phyloP scores from a whole-genome alignment of 2,888 invertebrate species.

The Caenorhabditis becei region DNA sequence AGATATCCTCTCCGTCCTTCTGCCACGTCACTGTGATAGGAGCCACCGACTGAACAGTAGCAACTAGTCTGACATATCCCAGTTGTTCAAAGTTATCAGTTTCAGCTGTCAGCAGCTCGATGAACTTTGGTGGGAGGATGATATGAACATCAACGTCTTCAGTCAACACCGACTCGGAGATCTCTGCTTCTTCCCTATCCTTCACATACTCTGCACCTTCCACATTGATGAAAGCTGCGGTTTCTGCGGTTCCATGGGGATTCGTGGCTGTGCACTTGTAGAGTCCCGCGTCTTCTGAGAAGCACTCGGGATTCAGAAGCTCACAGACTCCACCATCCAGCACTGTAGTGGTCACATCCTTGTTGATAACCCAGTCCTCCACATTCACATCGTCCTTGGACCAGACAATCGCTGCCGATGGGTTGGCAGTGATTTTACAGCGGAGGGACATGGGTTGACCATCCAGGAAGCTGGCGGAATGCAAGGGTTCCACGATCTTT shows the following conservation, averaged over 20 bases:
- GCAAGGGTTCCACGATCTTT: conserved; percentile 72
- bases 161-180: conserved; percentile 64
- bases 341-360: conserved; percentile 67
- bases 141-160: conserved; percentile 59
- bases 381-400: conserved; percentile 74
- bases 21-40: conserved; percentile 70
- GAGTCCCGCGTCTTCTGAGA: conserved; percentile 69
- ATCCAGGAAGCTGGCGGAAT: conserved; percentile 70
- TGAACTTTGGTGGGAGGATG: conserved; percentile 72
- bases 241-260: conserved; percentile 73
- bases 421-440: conserved; percentile 71
- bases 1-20: conserved; percentile 64
- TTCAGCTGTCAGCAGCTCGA: conserved; percentile 68
- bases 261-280: conserved; percentile 74
- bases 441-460: conserved; percentile 72
- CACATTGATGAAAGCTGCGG: conserved; percentile 71
- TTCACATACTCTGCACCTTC: conserved; percentile 66
- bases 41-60: conserved; percentile 64
- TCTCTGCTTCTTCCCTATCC: conserved; percentile 69
- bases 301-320: conserved; percentile 69
- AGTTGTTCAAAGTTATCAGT: conserved; percentile 66
- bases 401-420: conserved; percentile 74
- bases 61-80: conserved; percentile 69
- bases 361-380: conserved; percentile 72
- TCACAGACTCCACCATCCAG: conserved; percentile 71